A percentile compares a stretch with the other conserved stretches of the same genome.
phyloP scores from a whole-genome alignment of 53 echinoderm and acorn worm species.

The Pentamera pediparva region DNA sequence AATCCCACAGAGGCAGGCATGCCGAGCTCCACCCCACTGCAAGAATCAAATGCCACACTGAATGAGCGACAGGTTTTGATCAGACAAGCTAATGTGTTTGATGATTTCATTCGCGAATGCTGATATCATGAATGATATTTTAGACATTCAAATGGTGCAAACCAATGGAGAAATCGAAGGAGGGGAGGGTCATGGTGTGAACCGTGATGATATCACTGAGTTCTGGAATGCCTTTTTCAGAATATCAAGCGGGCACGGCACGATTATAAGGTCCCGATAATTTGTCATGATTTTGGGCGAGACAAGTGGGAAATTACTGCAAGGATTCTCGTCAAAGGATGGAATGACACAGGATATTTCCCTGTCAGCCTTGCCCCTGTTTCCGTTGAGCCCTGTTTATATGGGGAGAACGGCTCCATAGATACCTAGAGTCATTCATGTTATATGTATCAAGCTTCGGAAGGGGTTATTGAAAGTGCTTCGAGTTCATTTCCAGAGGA shows the following conservation, averaged over 20 bases:
- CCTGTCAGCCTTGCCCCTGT: background rate
- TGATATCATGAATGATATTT: too few relatives aligned
- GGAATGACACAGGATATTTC: background rate
- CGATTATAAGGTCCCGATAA: background rate
- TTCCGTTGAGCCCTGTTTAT: background rate
- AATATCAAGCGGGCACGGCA: background rate
- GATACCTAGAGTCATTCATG: background rate
- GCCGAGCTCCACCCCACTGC: too few relatives aligned
- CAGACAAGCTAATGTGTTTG: too few relatives aligned
- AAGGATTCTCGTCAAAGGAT: background rate
- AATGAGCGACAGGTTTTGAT: too few relatives aligned
- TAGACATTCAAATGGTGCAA: too few relatives aligned
- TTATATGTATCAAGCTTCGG: too few relatives aligned
- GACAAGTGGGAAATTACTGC: background rate
- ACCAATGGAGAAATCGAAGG: too few relatives aligned
- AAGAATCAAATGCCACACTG: too few relatives aligned
- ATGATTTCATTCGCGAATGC: too few relatives aligned
- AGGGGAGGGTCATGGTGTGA: background rate
- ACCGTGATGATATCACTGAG: background rate
- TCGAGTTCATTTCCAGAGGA: background rate
- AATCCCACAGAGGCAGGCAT: too few relatives aligned
- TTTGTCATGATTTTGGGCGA: background rate
- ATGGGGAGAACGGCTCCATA: background rate
- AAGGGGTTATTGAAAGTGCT: background rate
- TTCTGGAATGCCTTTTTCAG: background rate